Evolutionary conservation across 1,140 invertebrate species (phyloP).

Genomic region (Samia ricini): DNA sequence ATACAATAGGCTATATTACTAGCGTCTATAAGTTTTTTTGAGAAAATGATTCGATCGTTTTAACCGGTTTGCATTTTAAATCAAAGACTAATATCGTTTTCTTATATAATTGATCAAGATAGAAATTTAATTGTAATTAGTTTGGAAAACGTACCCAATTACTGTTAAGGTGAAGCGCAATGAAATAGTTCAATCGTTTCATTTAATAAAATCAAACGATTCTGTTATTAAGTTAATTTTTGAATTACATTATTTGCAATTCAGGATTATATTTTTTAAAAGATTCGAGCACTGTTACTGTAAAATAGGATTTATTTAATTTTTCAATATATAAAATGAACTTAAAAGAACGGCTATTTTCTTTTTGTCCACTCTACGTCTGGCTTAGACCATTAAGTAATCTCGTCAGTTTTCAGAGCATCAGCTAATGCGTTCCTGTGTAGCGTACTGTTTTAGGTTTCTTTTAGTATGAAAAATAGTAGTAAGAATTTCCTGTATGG

Average conservation of each 20-base stretch:
- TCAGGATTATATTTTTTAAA: no score
- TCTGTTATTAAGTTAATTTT: neutral
- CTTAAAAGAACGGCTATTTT: conserved; percentile 18
- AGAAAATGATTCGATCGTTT: no score
- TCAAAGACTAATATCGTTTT: no score
- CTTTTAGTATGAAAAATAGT: conserved; percentile 1
- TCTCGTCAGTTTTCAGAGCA: conserved; percentile 30
- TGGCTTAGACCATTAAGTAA: conserved; percentile 43
- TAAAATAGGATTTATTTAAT: neutral
- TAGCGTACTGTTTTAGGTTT: conserved; percentile 23
- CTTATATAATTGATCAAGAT: neutral
- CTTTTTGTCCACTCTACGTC: conserved; percentile 23
- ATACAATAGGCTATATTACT: no score
- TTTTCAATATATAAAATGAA: conserved; percentile 25
- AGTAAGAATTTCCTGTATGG: no score
- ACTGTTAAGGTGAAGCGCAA: neutral
- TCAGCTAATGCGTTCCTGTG: conserved; percentile 37
- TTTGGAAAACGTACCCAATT: neutral
- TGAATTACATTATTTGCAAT: neutral
- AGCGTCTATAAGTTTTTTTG: no score
- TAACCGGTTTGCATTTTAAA: neutral
- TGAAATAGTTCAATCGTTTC: no score
- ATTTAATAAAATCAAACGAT: no score
- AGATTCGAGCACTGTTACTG: no score
- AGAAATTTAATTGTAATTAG: neutral